These are phyloP conservation scores for Thaumatotibia leucotreta DNA, from an alignment of 1,140 invertebrate genomes.

Conservation along the genomic window DNA sequence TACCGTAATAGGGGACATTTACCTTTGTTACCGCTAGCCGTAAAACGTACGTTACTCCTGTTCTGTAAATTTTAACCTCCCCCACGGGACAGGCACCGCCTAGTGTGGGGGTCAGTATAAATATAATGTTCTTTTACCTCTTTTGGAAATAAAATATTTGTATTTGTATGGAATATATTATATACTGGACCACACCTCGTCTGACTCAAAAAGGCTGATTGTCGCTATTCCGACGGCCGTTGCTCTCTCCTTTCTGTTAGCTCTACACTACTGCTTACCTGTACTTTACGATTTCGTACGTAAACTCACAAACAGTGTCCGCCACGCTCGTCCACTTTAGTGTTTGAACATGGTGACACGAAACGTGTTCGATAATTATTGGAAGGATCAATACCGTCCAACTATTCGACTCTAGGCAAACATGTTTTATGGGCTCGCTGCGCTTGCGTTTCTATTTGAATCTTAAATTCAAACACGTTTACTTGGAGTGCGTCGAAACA, in stretches of 20 bases:
- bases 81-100: no score
- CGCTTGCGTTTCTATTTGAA: slow-evolving; percentile 68
- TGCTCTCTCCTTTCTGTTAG: slow-evolving; percentile 58
- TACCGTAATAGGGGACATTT: no score
- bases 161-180: no score
- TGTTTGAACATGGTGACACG: slow-evolving; percentile 70
- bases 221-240: slow-evolving; percentile 23
- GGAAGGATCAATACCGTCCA: slow-evolving; percentile 73
- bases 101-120: no score
- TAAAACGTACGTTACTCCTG: no score
- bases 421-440: slow-evolving; percentile 60
- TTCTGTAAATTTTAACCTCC: no score
- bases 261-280: slow-evolving; percentile 62
- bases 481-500: slow-evolving; percentile 38
- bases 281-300: slow-evolving; percentile 57
- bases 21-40: no score
- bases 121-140: no score
- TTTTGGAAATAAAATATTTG: no score
- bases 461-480: slow-evolving; percentile 61
- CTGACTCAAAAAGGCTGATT: background rate
- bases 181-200: background rate
- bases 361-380: slow-evolving; percentile 76
- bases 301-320: slow-evolving; percentile 65
- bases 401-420: slow-evolving; percentile 68
- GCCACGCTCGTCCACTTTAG: slow-evolving; percentile 59